These are phyloP conservation scores for Pandemis corylana DNA, from an alignment of 2,888 invertebrate genomes.

Conservation along the genomic window DNA sequence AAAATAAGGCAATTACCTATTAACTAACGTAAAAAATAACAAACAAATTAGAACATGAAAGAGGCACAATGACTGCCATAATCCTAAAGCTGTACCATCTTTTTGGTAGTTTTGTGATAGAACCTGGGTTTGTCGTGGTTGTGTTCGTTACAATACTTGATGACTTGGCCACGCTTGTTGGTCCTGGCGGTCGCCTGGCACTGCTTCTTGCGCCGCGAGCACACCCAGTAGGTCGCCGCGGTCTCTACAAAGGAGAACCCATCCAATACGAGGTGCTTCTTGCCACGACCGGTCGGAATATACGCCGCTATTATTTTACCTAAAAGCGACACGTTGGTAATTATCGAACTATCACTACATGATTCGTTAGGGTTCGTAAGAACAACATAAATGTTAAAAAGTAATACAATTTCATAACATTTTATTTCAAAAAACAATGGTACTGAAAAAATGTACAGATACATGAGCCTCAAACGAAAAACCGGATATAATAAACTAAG, in stretches of 20 bases:
- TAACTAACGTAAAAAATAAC: neutral
- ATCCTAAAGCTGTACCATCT: conserved; percentile 56
- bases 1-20: neutral
- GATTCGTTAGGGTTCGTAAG: neutral
- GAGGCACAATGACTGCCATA: neutral
- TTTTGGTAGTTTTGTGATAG: conserved; percentile 64
- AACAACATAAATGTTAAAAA: neutral
- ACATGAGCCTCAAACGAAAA: neutral
- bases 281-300: conserved; percentile 67
- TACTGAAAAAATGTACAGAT: neutral
- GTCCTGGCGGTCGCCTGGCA: conserved; percentile 70
- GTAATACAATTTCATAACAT: neutral
- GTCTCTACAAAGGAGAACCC: conserved; percentile 67
- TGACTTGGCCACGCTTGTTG: conserved; percentile 64
- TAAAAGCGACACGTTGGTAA: conserved; percentile 50
- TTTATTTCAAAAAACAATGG: neutral
- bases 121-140: conserved; percentile 69
- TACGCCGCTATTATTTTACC: conserved; percentile 64
- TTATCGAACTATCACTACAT: neutral
- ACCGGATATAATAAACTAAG: neutral
- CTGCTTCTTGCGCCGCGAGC: conserved; percentile 57
- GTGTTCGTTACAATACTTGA: conserved; percentile 58
- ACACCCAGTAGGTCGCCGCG: conserved; percentile 60
- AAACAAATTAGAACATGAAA: conserved; percentile 5
- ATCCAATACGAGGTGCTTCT: conserved; percentile 62